A percentile compares a stretch with the other conserved stretches of the same genome.
Conservation (phyloP, 2,113 vertebrate genomes). For the Sigmodon hispidus region DNA sequence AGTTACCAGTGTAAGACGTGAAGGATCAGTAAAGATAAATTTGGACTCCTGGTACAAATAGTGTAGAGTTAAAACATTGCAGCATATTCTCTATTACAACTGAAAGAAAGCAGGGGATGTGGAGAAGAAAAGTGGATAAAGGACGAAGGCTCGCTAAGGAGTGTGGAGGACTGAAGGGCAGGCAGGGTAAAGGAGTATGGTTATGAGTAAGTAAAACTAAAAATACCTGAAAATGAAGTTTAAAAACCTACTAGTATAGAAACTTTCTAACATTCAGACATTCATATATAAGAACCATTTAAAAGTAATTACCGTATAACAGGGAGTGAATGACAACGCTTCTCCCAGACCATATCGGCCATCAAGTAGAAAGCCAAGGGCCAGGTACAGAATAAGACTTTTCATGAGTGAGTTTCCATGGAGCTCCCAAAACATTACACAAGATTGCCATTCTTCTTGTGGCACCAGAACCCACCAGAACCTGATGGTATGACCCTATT, state of each 20-base stretch:
- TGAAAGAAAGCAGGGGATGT: not conserved
- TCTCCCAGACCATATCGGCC: not conserved
- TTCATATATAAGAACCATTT: not conserved
- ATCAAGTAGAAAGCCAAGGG: not conserved
- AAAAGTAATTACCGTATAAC: not conserved
- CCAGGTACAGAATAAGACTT: not conserved
- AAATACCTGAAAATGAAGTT: not conserved
- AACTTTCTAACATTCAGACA: not conserved
- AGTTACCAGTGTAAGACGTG: not conserved
- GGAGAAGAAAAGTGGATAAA: not conserved
- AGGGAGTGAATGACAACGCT: not conserved
- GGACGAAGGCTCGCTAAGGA: fast-evolving
- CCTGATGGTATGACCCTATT: not conserved
- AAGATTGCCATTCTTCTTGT: not conserved
- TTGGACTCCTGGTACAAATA: not conserved
- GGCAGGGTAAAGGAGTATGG: no score
- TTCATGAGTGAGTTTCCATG: not conserved
- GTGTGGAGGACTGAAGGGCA: not conserved
- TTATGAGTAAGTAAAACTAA: not conserved
- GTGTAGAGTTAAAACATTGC: no score
- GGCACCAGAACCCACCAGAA: not conserved
- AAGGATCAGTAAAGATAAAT: not conserved
- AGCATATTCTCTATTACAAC: not conserved
- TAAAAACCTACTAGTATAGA: not conserved
- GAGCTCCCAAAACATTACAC: not conserved